Evolutionary conservation across 2,113 vertebrate genomes (phyloP).

Genomic region (Microtus richardsoni): DNA sequence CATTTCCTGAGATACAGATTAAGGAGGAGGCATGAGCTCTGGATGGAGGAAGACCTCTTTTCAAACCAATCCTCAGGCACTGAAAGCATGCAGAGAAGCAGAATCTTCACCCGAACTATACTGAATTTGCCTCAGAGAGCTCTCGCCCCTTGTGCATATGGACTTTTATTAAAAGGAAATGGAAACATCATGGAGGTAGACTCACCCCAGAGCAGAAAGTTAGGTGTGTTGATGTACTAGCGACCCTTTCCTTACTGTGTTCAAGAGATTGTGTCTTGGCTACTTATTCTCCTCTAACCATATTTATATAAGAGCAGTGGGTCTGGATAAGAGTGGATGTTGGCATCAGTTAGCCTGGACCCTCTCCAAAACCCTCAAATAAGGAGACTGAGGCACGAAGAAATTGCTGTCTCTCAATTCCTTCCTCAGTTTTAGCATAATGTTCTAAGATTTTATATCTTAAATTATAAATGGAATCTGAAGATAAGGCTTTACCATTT

Average conservation of each 20-base stretch:
- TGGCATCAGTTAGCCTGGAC: neutral
- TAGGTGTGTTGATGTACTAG: neutral
- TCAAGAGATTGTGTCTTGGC: neutral
- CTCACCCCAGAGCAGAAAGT: neutral
- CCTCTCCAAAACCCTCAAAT: neutral
- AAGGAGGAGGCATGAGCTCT: neutral
- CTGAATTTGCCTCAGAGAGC: neutral
- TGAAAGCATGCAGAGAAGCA: neutral
- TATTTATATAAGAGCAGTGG: neutral
- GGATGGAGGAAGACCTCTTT: neutral
- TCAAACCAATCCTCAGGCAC: neutral
- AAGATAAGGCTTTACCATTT: neutral
- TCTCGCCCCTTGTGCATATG: neutral
- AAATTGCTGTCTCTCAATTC: neutral
- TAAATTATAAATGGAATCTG: neutral
- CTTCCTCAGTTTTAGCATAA: neutral
- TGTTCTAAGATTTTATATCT: neutral
- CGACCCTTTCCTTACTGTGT: neutral
- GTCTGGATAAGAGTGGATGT: neutral
- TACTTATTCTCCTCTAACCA: neutral
- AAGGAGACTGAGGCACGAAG: neutral
- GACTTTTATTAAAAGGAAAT: slow-evolving; percentile 29
- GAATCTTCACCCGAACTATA: too few relatives aligned
- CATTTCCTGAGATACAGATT: neutral
- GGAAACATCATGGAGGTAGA: neutral